Percentiles rank a stretch among this genome's conserved stretches.
Evolutionary conservation across 2,797 vertebrate species (phyloP).

Genomic region (Carduelis carduelis): DNA sequence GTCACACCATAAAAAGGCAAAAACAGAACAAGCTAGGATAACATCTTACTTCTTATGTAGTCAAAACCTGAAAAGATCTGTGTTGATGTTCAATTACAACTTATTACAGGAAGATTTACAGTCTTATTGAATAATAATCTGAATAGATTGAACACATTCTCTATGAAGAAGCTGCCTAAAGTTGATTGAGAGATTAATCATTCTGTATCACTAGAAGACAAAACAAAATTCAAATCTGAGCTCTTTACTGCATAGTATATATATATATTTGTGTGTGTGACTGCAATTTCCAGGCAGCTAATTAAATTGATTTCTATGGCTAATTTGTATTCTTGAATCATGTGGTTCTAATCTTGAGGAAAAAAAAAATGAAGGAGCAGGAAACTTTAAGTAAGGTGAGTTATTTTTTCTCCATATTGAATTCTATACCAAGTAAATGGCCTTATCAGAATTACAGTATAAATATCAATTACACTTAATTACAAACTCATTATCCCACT

Average conservation of each 20-base stretch:
- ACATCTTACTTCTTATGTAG: not conserved
- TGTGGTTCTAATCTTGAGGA: not conserved
- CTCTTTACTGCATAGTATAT: not conserved
- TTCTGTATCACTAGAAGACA: not conserved
- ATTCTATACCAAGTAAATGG: not conserved
- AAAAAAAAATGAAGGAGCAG: not conserved
- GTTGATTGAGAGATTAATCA: not conserved
- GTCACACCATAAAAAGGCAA: not conserved
- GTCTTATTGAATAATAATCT: not conserved
- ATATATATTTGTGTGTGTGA: not conserved
- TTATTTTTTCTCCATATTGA: not conserved
- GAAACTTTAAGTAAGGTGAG: not conserved
- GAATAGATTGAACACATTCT: not conserved
- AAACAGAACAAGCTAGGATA: not conserved
- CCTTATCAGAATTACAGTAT: not conserved
- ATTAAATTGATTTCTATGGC: slow-evolving; percentile 18
- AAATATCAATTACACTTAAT: not conserved
- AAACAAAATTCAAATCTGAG: not conserved
- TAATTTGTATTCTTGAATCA: not conserved
- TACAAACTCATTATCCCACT: not conserved
- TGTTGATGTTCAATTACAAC: not conserved
- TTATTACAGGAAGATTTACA: not conserved
- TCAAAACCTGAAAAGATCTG: not conserved
- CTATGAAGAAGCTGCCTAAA: not conserved
- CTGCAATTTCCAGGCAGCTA: not conserved